phyloP scores from a whole-genome alignment of 2,888 invertebrate genomes.

The Drosophila emarginata region DNA sequence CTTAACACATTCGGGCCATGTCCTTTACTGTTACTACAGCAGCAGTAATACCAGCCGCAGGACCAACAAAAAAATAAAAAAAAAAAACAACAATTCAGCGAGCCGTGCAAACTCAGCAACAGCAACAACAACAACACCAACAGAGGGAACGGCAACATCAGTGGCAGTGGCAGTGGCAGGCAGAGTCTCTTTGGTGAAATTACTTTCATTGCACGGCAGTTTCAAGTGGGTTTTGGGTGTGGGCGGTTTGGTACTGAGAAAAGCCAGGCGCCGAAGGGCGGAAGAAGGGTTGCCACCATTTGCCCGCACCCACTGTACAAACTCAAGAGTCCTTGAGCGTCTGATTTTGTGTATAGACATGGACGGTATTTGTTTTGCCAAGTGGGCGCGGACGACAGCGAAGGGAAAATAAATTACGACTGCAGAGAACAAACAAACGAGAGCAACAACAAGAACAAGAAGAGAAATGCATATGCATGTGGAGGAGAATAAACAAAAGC shows the following conservation, averaged over 20 bases:
- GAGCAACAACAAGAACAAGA: slow-evolving; percentile 17
- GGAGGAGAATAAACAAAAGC: slow-evolving; percentile 57
- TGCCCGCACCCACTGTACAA: slow-evolving; percentile 28
- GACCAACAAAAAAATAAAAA: background rate
- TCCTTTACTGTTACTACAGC: slow-evolving; percentile 9
- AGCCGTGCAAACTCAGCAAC: slow-evolving; percentile 47
- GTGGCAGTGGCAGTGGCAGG: slow-evolving; percentile 28
- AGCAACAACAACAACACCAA: background rate
- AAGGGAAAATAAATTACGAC: slow-evolving; percentile 18
- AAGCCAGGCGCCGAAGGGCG: no score
- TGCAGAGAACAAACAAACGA: slow-evolving; percentile 9
- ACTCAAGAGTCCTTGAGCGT: slow-evolving; percentile 79
- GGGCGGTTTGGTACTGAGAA: no score
- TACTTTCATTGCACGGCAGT: slow-evolving; percentile 75
- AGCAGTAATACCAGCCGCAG: slow-evolving; percentile 7
- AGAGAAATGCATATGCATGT: slow-evolving; percentile 14
- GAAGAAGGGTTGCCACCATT: slow-evolving; percentile 18
- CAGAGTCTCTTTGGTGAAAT: slow-evolving; percentile 72
- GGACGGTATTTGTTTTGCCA: slow-evolving; percentile 68
- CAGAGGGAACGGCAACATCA: slow-evolving; percentile 23
- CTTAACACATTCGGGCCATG: slow-evolving; percentile 10
- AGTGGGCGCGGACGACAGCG: slow-evolving; percentile 35
- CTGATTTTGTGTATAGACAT: slow-evolving; percentile 79
- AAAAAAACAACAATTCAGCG: slow-evolving; percentile 39
- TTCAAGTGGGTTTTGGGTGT: slow-evolving; percentile 49